phyloP scores from a whole-genome alignment of 2,113 vertebrate genomes.

The Carettochelys insculpta region DNA sequence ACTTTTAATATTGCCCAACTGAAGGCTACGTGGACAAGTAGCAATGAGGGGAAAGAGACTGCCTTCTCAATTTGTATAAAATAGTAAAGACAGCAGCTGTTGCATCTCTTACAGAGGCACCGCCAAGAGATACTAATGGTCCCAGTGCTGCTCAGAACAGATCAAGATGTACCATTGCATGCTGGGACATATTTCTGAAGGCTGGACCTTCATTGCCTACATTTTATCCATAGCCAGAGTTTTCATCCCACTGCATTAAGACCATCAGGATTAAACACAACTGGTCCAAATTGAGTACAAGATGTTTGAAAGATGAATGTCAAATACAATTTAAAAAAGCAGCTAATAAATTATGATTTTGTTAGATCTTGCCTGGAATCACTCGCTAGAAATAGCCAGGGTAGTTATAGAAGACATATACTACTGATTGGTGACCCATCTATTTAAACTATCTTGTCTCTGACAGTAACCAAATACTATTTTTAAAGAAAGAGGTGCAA shows the following conservation, averaged over 20 bases:
- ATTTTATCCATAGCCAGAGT: background rate
- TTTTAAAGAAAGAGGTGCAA: background rate
- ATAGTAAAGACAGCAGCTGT: background rate
- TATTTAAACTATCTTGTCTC: background rate
- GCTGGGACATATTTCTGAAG: background rate
- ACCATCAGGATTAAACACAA: background rate
- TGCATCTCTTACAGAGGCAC: background rate
- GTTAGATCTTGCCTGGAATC: slow-evolving; percentile 5
- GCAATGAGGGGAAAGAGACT: background rate
- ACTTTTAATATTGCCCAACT: background rate
- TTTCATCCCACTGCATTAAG: background rate
- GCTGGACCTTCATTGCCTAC: background rate
- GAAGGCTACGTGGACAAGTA: background rate
- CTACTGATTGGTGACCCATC: background rate
- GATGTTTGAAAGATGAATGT: slow-evolving; percentile 14
- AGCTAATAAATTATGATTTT: background rate
- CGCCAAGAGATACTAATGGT: background rate
- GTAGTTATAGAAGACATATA: background rate
- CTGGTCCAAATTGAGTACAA: background rate
- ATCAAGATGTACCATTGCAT: background rate
- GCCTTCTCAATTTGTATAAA: background rate
- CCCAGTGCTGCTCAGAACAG: background rate
- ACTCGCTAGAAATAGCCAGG: background rate
- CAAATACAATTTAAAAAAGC: background rate
- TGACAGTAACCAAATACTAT: background rate